These are phyloP conservation scores for Sinocyclocheilus anophthalmus DNA, from an alignment of 2,113 vertebrate genomes.

Conservation along the genomic window DNA sequence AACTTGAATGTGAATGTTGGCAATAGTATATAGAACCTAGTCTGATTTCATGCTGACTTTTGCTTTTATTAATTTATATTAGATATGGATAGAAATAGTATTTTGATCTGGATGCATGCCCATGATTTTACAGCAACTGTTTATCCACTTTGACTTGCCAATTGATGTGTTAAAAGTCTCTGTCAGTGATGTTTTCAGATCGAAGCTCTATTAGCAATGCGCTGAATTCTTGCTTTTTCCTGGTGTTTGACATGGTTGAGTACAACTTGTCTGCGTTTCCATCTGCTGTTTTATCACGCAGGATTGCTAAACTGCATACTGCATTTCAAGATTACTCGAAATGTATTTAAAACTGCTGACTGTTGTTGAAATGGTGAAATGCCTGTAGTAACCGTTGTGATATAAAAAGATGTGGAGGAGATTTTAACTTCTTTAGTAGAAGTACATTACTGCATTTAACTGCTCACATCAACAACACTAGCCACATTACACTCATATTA, in stretches of 20 bases:
- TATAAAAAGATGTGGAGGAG: neutral
- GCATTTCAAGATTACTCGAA: neutral
- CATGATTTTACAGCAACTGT: neutral
- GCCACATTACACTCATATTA: neutral
- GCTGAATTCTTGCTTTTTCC: neutral
- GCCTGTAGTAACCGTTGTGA: neutral
- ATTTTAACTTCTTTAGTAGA: neutral
- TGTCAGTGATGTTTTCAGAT: conserved; percentile 1
- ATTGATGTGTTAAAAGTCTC: conserved; percentile 4
- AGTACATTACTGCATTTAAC: neutral
- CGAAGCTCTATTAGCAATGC: conserved; percentile 21
- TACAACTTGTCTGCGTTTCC: conserved; percentile 9
- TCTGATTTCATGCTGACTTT: neutral
- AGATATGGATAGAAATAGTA: neutral
- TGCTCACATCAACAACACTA: neutral
- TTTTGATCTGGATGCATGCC: conserved; percentile 6
- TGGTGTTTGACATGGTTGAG: neutral
- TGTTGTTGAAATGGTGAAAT: neutral
- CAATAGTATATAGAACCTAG: neutral
- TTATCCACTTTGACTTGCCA: conserved; percentile 15
- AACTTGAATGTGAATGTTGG: no score
- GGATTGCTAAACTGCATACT: conserved; percentile 6
- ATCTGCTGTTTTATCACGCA: conserved; percentile 13
- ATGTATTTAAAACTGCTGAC: neutral
- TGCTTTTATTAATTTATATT: neutral